These are phyloP conservation scores for Palythoa grandiflora DNA, from an alignment of 92 coral and sea anemone species.

Conservation along the genomic window DNA sequence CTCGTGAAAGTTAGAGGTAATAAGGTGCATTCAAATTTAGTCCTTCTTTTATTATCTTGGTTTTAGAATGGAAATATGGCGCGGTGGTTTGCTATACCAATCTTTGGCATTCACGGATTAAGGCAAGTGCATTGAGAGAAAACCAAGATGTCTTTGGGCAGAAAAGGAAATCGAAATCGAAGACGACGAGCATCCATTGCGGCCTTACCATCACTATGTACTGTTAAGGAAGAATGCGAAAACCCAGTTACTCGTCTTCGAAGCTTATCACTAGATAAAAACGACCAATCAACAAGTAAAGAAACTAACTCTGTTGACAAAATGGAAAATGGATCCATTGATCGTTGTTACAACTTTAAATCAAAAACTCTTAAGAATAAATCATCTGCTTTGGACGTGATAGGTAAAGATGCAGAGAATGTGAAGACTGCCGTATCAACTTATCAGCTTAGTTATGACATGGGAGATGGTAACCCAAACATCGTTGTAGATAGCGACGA, in stretches of 20 bases:
- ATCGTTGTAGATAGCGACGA: not conserved
- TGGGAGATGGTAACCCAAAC: not conserved
- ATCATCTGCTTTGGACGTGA: not conserved
- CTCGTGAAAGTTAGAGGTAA: too few relatives aligned
- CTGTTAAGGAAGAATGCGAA: conserved; percentile 36
- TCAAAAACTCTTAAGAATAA: not conserved
- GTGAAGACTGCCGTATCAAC: not conserved
- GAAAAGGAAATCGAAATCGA: not conserved
- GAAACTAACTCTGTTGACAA: not conserved
- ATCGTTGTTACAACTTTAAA: too few relatives aligned
- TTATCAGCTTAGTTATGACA: conserved; percentile 6
- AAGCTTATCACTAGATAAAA: not conserved
- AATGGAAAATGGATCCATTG: too few relatives aligned
- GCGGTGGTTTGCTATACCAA: not conserved
- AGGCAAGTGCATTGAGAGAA: not conserved
- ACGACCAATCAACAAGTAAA: not conserved
- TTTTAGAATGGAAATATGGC: not conserved
- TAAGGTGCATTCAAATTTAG: too few relatives aligned
- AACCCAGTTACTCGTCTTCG: not conserved
- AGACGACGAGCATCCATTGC: conserved; percentile 26
- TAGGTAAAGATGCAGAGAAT: not conserved
- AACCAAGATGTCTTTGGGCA: not conserved
- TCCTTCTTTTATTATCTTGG: too few relatives aligned
- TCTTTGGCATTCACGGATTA: not conserved
- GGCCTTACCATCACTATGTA: conserved; percentile 5